Evolutionary conservation across 1,140 invertebrate genomes (phyloP).

Genomic region (Monomorium pharaonis): DNA sequence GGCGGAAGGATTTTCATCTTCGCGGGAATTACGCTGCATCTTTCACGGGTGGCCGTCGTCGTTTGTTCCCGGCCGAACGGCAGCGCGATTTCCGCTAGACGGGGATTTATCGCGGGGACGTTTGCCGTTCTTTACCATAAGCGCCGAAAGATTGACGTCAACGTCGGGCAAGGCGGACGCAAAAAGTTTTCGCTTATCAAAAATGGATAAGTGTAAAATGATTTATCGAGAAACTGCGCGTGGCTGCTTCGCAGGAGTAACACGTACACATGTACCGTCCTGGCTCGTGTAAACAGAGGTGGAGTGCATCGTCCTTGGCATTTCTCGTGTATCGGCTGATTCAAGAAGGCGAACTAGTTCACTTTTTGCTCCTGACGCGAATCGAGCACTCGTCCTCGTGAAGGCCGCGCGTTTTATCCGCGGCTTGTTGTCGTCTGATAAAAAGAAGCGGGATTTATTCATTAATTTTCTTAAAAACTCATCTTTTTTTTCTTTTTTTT

Average conservation of each 20-base stretch:
- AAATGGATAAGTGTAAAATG: slow-evolving; percentile 25
- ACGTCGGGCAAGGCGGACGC: not conserved
- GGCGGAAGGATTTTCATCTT: slow-evolving; percentile 71
- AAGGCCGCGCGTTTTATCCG: slow-evolving; percentile 37
- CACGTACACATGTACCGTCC: not conserved
- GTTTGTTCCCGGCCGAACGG: slow-evolving; percentile 9
- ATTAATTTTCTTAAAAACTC: too few species aligned
- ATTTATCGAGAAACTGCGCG: slow-evolving; percentile 13
- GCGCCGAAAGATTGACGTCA: slow-evolving; percentile 42
- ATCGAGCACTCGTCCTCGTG: slow-evolving; percentile 39
- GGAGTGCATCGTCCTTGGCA: slow-evolving; percentile 53
- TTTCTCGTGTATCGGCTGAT: slow-evolving; percentile 52
- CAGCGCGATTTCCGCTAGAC: not conserved
- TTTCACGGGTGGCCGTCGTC: slow-evolving; percentile 7
- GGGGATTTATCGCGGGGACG: slow-evolving; percentile 23
- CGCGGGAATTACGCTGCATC: slow-evolving; percentile 59
- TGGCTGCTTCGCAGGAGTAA: not conserved
- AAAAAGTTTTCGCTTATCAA: slow-evolving; percentile 30
- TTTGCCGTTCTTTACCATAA: slow-evolving; percentile 29
- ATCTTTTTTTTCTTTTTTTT: too few species aligned
- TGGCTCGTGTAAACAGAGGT: slow-evolving; percentile 5
- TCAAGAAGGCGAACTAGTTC: slow-evolving; percentile 66
- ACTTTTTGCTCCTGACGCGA: slow-evolving; percentile 51
- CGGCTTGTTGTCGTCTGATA: not conserved
- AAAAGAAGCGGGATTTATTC: not conserved